phyloP scores from a whole-genome alignment of 2,113 vertebrate genomes.

The Piprites chloris region DNA sequence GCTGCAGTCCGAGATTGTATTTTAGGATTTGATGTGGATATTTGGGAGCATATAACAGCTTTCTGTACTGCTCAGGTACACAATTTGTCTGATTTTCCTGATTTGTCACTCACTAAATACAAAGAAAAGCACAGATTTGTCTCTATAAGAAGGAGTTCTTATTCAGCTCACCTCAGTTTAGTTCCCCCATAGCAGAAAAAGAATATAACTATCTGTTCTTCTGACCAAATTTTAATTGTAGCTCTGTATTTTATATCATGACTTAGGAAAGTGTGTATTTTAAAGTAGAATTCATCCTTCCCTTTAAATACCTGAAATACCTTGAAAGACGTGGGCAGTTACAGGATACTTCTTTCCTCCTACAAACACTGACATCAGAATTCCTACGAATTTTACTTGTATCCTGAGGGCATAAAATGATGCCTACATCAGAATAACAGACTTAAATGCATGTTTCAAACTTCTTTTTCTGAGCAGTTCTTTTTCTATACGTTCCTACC shows the following conservation, averaged over 20 bases:
- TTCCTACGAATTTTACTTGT: background rate
- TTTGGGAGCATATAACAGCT: accelerated
- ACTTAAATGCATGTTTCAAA: background rate
- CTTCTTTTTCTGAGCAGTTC: background rate
- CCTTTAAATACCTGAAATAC: background rate
- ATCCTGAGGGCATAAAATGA: background rate
- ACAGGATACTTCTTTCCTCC: background rate
- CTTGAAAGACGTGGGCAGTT: background rate
- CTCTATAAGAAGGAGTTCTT: background rate
- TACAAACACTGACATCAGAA: background rate
- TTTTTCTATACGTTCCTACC: background rate
- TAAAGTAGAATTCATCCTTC: background rate
- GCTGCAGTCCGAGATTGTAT: background rate
- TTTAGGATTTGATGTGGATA: background rate
- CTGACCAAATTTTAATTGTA: background rate
- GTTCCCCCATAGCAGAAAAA: background rate
- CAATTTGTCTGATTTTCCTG: background rate
- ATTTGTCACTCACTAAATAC: background rate
- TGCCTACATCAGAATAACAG: background rate
- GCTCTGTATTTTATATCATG: background rate
- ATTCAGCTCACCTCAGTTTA: background rate
- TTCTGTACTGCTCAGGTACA: background rate
- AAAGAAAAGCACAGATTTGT: background rate
- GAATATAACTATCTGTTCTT: background rate
- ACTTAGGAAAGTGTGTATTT: background rate